phyloP scores from a whole-genome alignment of 2,113 vertebrate species.

The Halichoeres trimaculatus region DNA sequence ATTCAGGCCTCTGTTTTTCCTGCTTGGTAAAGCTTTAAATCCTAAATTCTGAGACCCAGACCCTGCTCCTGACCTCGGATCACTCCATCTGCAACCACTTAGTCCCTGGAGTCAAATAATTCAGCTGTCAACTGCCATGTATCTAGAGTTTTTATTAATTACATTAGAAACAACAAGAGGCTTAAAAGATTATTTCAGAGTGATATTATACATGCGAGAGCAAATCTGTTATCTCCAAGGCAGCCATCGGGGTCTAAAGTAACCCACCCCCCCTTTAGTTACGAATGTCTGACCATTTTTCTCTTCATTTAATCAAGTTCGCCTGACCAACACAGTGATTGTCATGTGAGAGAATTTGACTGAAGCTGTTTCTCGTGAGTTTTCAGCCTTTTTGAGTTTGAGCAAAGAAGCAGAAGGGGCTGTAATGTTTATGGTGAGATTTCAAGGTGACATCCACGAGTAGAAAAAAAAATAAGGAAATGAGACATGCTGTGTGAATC shows the following conservation, averaged over 20 bases:
- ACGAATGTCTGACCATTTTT: conserved; percentile 58
- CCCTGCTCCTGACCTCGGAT: conserved; percentile 8
- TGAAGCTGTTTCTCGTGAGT: conserved; percentile 20
- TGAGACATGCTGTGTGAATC: conserved; percentile 5
- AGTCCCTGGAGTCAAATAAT: conserved; percentile 24
- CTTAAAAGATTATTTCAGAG: conserved; percentile 77
- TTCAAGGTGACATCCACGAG: conserved; percentile 50
- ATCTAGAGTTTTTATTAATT: conserved; percentile 74
- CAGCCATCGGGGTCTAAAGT: conserved; percentile 45
- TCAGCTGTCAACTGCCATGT: conserved; percentile 33
- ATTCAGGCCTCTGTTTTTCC: neutral
- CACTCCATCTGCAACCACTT: conserved; percentile 59
- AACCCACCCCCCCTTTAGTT: conserved; percentile 7
- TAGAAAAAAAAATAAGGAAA: neutral
- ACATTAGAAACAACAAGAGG: conserved; percentile 81
- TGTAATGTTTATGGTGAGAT: neutral
- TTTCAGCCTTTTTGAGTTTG: conserved; percentile 10
- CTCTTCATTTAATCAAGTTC: conserved; percentile 59
- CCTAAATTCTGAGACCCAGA: conserved; percentile 13
- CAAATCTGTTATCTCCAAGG: conserved; percentile 71
- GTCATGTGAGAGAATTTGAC: conserved; percentile 39
- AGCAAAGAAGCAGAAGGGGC: neutral
- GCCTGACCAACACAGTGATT: conserved; percentile 45
- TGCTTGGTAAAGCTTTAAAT: neutral
- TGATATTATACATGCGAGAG: conserved; percentile 68